phyloP scores from a whole-genome alignment of 1,140 invertebrate genomes.

The Dreissena rostriformis region DNA sequence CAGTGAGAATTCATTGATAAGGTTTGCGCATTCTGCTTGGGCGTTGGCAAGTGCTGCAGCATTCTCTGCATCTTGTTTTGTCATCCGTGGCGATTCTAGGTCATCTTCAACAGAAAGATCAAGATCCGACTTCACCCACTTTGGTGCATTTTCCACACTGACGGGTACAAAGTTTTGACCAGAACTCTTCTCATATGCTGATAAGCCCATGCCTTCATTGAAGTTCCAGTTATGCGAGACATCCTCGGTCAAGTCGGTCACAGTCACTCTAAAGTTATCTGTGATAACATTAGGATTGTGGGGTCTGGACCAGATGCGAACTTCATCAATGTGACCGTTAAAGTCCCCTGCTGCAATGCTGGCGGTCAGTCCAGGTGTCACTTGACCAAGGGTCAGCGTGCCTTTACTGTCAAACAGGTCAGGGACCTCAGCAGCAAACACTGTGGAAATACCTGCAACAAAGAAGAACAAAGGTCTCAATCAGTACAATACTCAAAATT shows the following conservation, averaged over 20 bases:
- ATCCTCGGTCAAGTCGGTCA: constrained; percentile 55
- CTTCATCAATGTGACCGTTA: constrained; percentile 63
- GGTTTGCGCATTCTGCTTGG: constrained; percentile 24
- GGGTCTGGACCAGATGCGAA: constrained; percentile 66
- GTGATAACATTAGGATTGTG: constrained; percentile 63
- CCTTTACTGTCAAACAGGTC: constrained; percentile 53
- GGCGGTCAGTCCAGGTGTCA: constrained; percentile 30
- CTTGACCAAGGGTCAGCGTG: constrained; percentile 60
- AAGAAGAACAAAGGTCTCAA: not conserved
- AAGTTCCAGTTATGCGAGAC: constrained; percentile 63
- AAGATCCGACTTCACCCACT: constrained; percentile 59
- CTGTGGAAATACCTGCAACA: constrained; percentile 36
- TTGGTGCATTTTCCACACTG: constrained; percentile 44
- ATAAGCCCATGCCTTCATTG: constrained; percentile 59
- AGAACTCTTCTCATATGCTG: constrained; percentile 48
- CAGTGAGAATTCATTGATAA: constrained; percentile 37
- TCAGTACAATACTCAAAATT: no score
- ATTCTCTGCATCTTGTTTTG: constrained; percentile 19
- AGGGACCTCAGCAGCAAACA: constrained; percentile 53
- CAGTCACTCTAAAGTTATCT: constrained; percentile 50
- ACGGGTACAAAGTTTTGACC: constrained; percentile 46
- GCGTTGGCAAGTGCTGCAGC: constrained; percentile 21
- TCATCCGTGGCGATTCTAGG: constrained; percentile 32
- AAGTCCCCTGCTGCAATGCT: constrained; percentile 49
- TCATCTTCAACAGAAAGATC: constrained; percentile 38